Conservation (phyloP, 2,888 invertebrate species). For the Acanthacorydalis orientalis region DNA sequence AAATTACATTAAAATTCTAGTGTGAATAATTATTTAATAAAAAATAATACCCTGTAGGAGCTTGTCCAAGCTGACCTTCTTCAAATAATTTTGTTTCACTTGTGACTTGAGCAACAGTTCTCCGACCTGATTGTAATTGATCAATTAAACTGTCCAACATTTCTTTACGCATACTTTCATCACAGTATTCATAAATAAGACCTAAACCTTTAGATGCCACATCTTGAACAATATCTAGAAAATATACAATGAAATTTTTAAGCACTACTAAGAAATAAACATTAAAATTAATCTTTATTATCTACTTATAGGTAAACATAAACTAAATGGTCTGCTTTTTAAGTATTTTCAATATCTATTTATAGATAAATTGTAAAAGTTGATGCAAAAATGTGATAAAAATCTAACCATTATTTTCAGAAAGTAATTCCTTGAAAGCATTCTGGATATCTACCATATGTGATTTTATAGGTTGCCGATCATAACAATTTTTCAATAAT, state of each 20-base stretch:
- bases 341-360: too few relatives aligned
- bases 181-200: conserved; percentile 69
- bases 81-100: conserved; percentile 76
- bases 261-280: background rate
- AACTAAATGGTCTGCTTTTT: too few relatives aligned
- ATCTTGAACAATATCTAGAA: conserved; percentile 78
- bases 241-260: conserved; percentile 3
- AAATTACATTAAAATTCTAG: background rate
- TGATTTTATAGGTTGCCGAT: conserved; percentile 46
- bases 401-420: conserved; percentile 70
- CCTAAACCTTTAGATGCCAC: conserved; percentile 83
- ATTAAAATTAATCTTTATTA: background rate
- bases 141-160: conserved; percentile 65
- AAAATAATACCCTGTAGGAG: conserved; percentile 59
- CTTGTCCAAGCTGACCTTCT: conserved; percentile 70
- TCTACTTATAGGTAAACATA: background rate
- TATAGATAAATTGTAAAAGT: too few relatives aligned
- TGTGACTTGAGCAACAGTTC: conserved; percentile 55
- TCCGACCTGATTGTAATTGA: conserved; percentile 65
- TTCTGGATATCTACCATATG: conserved; percentile 55
- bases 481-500: conserved; percentile 62
- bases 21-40: conserved; percentile 5
- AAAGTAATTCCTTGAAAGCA: conserved; percentile 72
- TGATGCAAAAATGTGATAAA: background rate
- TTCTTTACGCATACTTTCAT: conserved; percentile 47